Evolutionary conservation across 2,888 invertebrate species (phyloP).

Genomic region (Allophyes oxyacanthae): DNA sequence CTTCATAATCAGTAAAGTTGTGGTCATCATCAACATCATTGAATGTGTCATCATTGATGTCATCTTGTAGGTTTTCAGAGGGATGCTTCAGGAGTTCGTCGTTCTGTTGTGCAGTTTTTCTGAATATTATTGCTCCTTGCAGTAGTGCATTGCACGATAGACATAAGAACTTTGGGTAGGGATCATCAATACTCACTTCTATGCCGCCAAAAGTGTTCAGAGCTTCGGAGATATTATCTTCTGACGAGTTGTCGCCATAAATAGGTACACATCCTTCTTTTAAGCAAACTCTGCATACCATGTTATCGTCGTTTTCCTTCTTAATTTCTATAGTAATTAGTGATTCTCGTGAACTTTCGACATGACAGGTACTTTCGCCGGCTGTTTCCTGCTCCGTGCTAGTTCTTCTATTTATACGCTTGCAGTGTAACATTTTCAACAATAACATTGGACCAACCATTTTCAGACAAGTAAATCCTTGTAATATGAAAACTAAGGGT

Average conservation of each 20-base stretch:
- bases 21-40: constrained; percentile 39
- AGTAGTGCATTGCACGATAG: constrained; percentile 71
- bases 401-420: constrained; percentile 40
- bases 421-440: constrained; percentile 74
- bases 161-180: constrained; percentile 77
- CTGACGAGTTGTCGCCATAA: constrained; percentile 56
- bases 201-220: constrained; percentile 70
- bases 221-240: constrained; percentile 68
- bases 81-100: constrained; percentile 67
- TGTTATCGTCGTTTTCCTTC: constrained; percentile 46
- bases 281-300: constrained; percentile 77
- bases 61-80: constrained; percentile 34
- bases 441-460: constrained; percentile 71
- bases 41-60: constrained; percentile 42
- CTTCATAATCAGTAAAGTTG: constrained; percentile 40
- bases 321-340: constrained; percentile 32
- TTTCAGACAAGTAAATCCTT: constrained; percentile 20
- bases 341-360: constrained; percentile 6
- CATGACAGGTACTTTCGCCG: constrained; percentile 18
- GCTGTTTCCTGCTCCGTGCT: constrained; percentile 9
- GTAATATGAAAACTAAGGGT: too few relatives aligned
- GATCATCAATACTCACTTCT: constrained; percentile 68
- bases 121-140: constrained; percentile 76
- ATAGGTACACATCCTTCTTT: constrained; percentile 78
- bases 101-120: constrained; percentile 78